These are phyloP conservation scores for Prionailurus viverrinus DNA, from an alignment of 2,113 vertebrate genomes.

Conservation along the genomic window DNA sequence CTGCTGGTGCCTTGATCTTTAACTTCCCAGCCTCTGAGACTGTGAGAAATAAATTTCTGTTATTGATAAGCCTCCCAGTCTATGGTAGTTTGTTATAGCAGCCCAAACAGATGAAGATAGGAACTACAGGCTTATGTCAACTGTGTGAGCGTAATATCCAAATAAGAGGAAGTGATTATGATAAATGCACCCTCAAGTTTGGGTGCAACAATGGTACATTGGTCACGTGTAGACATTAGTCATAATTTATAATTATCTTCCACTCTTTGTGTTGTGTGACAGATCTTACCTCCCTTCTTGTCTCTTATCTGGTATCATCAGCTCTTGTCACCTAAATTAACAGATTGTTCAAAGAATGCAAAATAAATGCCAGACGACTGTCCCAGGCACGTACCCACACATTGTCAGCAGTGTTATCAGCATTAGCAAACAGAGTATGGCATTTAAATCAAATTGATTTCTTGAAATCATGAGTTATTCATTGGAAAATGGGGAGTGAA, in stretches of 20 bases:
- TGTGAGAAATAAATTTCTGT: neutral
- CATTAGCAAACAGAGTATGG: neutral
- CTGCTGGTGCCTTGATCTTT: neutral
- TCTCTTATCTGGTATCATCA: neutral
- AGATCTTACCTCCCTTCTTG: neutral
- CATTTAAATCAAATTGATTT: conserved; percentile 46
- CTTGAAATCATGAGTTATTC: conserved; percentile 39
- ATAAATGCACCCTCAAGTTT: neutral
- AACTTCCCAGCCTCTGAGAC: neutral
- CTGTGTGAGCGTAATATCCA: neutral
- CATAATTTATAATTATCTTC: neutral
- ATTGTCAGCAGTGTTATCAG: neutral
- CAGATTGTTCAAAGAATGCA: neutral
- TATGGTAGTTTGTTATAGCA: neutral
- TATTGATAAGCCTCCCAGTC: neutral
- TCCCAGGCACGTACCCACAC: neutral
- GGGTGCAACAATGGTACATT: neutral
- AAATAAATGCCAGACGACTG: neutral
- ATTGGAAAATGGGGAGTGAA: neutral
- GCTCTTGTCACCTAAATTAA: neutral
- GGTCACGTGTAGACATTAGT: neutral
- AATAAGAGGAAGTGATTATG: neutral
- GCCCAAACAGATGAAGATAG: neutral
- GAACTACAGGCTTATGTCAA: neutral
- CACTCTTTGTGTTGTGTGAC: accelerated